These are phyloP conservation scores for Meloidogyne exigua DNA, from an alignment of 1,140 invertebrate species.

Conservation along the genomic window DNA sequence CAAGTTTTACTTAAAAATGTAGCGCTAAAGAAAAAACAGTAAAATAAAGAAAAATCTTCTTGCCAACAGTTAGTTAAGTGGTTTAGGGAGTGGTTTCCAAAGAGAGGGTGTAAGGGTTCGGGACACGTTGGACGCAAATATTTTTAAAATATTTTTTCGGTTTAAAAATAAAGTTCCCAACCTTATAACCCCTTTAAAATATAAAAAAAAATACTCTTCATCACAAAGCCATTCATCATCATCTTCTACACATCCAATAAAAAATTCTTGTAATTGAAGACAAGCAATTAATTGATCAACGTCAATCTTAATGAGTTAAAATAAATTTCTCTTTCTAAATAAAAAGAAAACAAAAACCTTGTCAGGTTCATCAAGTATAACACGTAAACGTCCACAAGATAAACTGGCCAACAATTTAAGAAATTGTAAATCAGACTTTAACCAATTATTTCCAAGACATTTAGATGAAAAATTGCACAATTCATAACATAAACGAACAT, in stretches of 20 bases:
- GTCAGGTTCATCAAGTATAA: constrained; percentile 15
- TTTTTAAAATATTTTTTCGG: no score
- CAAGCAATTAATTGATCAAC: constrained; percentile 19
- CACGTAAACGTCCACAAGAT: constrained; percentile 14
- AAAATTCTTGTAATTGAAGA: constrained; percentile 23
- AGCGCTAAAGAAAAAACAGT: constrained; percentile 5
- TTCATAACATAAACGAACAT: constrained; percentile 1
- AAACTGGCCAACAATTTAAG: constrained; percentile 19
- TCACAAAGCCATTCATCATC: constrained; percentile 15
- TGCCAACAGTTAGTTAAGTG: neutral
- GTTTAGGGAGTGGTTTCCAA: no score
- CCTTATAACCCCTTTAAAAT: neutral
- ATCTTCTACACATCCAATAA: constrained; percentile 24
- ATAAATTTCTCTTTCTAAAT: neutral
- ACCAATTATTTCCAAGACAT: constrained; percentile 19
- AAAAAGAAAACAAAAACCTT: neutral
- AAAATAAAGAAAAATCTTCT: neutral
- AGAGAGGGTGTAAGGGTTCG: no score
- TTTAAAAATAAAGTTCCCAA: no score
- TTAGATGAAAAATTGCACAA: constrained; percentile 11
- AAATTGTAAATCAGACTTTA: constrained; percentile 14
- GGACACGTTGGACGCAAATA: no score
- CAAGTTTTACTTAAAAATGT: constrained; percentile 16
- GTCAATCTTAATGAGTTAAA: constrained; percentile 2
- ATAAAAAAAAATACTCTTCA: constrained; percentile 8